Percentiles rank a stretch among this genome's conserved stretches.
Evolutionary conservation across 2,888 invertebrate species (phyloP).

Genomic region (Pecten maximus): DNA sequence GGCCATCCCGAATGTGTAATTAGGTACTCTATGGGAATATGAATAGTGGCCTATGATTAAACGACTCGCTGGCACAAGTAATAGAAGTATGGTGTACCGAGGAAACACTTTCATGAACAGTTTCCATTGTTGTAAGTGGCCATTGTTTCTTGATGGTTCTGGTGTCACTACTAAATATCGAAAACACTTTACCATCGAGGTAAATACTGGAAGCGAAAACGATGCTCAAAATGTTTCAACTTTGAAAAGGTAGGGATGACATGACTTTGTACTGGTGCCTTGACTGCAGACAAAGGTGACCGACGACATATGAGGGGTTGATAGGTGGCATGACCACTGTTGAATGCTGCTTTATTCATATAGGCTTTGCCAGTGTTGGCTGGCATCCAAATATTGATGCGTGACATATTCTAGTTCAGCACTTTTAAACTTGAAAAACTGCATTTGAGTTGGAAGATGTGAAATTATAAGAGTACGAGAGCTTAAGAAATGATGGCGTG

Average conservation of each 20-base stretch:
- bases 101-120: background rate
- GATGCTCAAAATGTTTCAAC: background rate
- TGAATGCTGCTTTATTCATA: background rate
- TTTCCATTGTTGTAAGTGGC: too few species aligned
- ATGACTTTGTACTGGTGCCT: background rate
- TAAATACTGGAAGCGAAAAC: too few species aligned
- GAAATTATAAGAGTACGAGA: background rate
- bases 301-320: background rate
- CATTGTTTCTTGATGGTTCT: too few species aligned
- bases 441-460: background rate
- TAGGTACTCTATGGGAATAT: constrained; percentile 7
- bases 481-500: background rate
- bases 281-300: background rate
- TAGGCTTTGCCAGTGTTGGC: background rate
- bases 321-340: background rate
- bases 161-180: too few species aligned
- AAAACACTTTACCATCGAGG: too few species aligned
- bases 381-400: background rate
- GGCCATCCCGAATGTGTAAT: constrained; percentile 4
- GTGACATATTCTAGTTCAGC: background rate
- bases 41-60: constrained; percentile 10
- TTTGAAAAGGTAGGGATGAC: background rate
- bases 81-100: background rate
- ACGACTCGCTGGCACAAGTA: background rate
- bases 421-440: background rate